Evolutionary conservation across 2,888 invertebrate genomes (phyloP), one percentile per base, ranked within the genome.

Genomic region (Andrena flavipes): DNA sequence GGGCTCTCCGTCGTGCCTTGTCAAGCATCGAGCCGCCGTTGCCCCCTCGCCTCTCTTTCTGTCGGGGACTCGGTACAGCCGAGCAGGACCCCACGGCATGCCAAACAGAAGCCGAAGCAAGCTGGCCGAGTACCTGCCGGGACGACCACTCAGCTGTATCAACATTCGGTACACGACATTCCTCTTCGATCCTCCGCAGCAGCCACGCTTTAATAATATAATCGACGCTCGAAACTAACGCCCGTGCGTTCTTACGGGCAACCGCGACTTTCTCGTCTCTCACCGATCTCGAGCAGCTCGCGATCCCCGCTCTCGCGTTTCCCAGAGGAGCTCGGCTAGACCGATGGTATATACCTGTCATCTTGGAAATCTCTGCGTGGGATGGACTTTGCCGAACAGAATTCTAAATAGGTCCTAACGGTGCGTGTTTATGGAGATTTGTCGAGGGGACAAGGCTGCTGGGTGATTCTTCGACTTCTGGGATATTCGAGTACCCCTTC

Each of bases 101-200:
- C 93, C 93, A 93, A 93, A 93, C 93, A 93, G 93, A 93, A 93
- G 93, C 93, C 88, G 88, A 81, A 87, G 90, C 90, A 88, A 90
- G 89, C 88, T 82, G 88, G 81, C 88, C 89, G 89, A 89, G 90
- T 90, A 88, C 92, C 91, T 91, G 92, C 90, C 90, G 88, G 91
- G 90, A 90, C 91, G 92, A 92, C 92, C 93, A 93, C 93, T 93
- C 94, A 94, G 94, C 94, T 94, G 93, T 94, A 94, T 93, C 93
- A 94, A 94, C 93, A 94, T 91, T 90, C 89, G 90, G 90, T 93
- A 94, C 93, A 93, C 90, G 94, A 93, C 93, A 93, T 94, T 93
- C 93, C 92, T 93, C 91, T 93, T 91, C 90, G 91, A 92, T 91
- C 91, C 90, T 42, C 87, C 86, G 80, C 87, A 86, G 65, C 84